phyloP scores from a whole-genome alignment of 2,888 invertebrate genomes.

The Homarus gammarus region DNA sequence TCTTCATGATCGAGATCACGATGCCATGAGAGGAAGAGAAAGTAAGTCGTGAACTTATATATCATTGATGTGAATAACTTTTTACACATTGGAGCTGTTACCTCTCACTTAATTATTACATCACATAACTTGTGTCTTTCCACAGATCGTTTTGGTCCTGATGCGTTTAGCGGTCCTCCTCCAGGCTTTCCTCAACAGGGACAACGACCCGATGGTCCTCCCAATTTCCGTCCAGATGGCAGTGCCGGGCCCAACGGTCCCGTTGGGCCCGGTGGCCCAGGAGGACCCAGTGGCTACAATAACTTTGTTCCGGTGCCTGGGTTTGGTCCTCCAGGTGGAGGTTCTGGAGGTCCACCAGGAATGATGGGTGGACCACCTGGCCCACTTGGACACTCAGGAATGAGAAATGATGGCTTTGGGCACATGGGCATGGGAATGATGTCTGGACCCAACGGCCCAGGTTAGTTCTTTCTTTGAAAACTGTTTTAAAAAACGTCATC shows the following conservation, averaged over 20 bases:
- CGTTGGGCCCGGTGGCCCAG: conserved; percentile 20
- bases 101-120: neutral
- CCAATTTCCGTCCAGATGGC: conserved; percentile 60
- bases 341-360: conserved; percentile 36
- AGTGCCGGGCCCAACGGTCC: conserved; percentile 47
- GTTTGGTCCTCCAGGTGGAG: conserved; percentile 59
- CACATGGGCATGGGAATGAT: conserved; percentile 65
- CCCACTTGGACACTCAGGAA: conserved; percentile 30
- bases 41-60: conserved; percentile 18
- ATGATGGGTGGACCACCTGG: conserved; percentile 54
- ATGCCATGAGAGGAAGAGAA: conserved; percentile 41
- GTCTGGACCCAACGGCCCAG: conserved; percentile 57
- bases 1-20: conserved; percentile 53
- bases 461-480: conserved; percentile 22
- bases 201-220: conserved; percentile 41
- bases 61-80: too few species aligned
- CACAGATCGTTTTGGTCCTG: conserved; percentile 53
- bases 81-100: too few species aligned
- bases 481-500: too few species aligned
- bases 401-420: conserved; percentile 58
- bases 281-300: conserved; percentile 53
- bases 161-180: conserved; percentile 56
- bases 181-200: conserved; percentile 57
- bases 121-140: neutral
- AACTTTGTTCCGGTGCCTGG: conserved; percentile 62